Conservation (phyloP, 2,888 invertebrate species). For the Nymphalis c-album region DNA sequence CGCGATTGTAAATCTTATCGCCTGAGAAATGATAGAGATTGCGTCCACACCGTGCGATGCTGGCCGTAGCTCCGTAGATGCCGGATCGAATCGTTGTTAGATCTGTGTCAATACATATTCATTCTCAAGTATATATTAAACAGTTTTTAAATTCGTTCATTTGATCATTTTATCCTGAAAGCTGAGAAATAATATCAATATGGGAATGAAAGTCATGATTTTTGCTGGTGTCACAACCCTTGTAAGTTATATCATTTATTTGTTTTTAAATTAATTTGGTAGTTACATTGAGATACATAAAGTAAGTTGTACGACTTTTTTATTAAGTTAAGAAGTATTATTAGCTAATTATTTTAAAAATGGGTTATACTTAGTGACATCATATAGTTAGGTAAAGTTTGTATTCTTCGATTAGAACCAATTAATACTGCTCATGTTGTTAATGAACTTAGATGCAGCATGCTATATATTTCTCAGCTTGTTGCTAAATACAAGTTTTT, state of each 20-base stretch:
- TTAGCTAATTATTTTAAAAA: no score
- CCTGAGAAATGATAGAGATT: slow-evolving; percentile 39
- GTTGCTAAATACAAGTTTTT: no score
- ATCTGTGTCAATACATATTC: slow-evolving; percentile 8
- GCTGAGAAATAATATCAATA: background rate
- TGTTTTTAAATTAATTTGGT: background rate
- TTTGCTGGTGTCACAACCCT: slow-evolving; percentile 28
- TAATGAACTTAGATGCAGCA: no score
- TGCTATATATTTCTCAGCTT: no score
- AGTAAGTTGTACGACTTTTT: no score
- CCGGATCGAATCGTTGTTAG: slow-evolving; percentile 10
- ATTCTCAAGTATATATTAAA: background rate
- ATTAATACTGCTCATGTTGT: background rate
- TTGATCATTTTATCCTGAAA: background rate
- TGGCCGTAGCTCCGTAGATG: slow-evolving; percentile 25
- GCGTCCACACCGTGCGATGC: slow-evolving; percentile 34
- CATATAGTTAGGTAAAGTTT: background rate
- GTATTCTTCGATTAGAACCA: background rate
- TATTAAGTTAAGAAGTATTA: no score
- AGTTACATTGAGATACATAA: background rate
- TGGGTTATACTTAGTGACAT: background rate
- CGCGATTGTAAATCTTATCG: slow-evolving; percentile 30
- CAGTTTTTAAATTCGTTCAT: background rate
- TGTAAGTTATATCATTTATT: slow-evolving; percentile 21
- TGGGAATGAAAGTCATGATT: slow-evolving; percentile 29